Evolutionary conservation across 2,113 vertebrate genomes (phyloP).

Genomic region (Monopterus albus): DNA sequence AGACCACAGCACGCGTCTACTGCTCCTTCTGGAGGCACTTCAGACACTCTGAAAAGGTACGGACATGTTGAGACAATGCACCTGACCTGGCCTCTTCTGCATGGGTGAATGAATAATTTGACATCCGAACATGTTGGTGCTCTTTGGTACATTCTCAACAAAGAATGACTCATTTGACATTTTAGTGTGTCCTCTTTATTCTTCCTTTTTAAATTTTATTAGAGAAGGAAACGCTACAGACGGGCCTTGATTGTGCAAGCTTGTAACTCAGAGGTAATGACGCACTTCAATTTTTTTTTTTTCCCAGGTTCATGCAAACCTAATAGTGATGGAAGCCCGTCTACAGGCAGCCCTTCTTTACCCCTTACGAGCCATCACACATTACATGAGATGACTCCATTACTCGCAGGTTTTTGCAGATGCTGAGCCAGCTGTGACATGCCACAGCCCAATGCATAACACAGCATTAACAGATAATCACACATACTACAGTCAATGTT

Average conservation of each 20-base stretch:
- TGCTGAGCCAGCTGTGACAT: conserved; percentile 71
- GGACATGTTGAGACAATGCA: conserved; percentile 9
- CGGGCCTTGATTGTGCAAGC: conserved; percentile 4
- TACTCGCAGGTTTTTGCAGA: conserved; percentile 23
- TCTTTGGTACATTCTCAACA: conserved; percentile 13
- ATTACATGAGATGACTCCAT: conserved; percentile 84
- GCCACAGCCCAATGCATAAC: conserved; percentile 27
- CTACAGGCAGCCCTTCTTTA: conserved; percentile 94
- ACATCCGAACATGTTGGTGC: conserved; percentile 28
- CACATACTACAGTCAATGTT: conserved; percentile 65
- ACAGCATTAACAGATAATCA: conserved; percentile 8
- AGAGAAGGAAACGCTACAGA: conserved; percentile 15
- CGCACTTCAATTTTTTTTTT: neutral
- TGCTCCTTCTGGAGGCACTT: conserved; percentile 93
- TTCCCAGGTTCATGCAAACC: conserved; percentile 91
- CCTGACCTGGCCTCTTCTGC: conserved; percentile 8
- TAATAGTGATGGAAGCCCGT: conserved; percentile 93
- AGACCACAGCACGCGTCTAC: conserved; percentile 88
- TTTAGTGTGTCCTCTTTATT: conserved; percentile 6
- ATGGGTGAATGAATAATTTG: conserved; percentile 28
- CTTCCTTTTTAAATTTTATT: conserved; percentile 29
- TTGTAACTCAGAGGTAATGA: conserved; percentile 27
- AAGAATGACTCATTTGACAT: conserved; percentile 41
- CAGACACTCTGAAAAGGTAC: conserved; percentile 95
- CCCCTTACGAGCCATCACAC: conserved; percentile 87